A percentile compares a stretch with the other conserved stretches of the same genome.
These are phyloP conservation scores for Ecdyonurus torrentis DNA, from an alignment of 2,888 invertebrate species.

Conservation along the genomic window DNA sequence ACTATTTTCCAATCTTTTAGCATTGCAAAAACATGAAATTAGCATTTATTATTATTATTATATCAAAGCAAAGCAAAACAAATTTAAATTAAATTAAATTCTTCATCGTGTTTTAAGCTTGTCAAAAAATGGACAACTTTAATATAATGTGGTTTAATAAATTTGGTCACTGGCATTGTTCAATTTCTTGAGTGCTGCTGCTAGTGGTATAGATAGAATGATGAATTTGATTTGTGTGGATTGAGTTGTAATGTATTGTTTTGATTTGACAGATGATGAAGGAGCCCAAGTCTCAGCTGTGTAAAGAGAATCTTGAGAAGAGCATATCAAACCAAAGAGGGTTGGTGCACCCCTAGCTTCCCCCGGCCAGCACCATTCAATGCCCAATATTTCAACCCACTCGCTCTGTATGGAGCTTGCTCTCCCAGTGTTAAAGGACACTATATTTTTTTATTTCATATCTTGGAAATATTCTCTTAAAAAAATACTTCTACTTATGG, in stretches of 20 bases:
- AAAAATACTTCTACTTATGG: not conserved
- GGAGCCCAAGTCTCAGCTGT: constrained; percentile 49
- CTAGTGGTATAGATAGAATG: too few species aligned
- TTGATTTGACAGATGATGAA: constrained; percentile 39
- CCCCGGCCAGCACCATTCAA: not conserved
- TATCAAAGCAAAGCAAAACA: too few species aligned
- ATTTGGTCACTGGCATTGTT: too few species aligned
- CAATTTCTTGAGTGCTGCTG: too few species aligned
- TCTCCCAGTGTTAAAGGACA: not conserved
- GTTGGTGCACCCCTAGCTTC: not conserved
- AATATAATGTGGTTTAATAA: too few species aligned
- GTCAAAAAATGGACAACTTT: too few species aligned
- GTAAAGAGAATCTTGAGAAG: constrained; percentile 13
- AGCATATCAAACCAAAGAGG: not conserved
- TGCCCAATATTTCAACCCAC: not conserved
- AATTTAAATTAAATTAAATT: too few species aligned
- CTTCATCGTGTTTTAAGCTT: constrained; percentile 5
- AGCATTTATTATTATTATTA: too few species aligned
- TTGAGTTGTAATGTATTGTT: constrained; percentile 3
- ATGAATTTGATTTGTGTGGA: not conserved
- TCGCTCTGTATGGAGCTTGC: not conserved
- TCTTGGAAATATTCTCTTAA: not conserved
- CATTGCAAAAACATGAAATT: too few species aligned
- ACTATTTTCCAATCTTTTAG: too few species aligned
- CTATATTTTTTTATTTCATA: not conserved